A percentile compares a stretch with the other conserved stretches of the same genome.
phyloP scores from a whole-genome alignment of 2,797 vertebrate species.

The Urosaurus nigricauda region DNA sequence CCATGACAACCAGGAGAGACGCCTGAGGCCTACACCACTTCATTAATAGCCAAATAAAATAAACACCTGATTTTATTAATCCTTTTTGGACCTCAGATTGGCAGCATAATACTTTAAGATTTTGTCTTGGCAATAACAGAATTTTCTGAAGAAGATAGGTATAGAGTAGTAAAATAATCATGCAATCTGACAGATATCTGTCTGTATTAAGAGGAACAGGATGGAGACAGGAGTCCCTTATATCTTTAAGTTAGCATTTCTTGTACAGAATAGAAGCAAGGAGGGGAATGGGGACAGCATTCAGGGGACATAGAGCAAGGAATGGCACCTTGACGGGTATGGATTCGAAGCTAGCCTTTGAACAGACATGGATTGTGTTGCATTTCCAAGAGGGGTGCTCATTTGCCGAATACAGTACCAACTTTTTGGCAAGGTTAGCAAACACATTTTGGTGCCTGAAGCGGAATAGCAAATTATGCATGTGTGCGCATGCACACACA shows the following conservation, averaged over 20 bases:
- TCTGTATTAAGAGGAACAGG: background rate
- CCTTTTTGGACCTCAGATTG: background rate
- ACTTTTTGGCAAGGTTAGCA: background rate
- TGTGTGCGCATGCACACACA: no score
- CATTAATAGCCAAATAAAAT: slow-evolving; percentile 33
- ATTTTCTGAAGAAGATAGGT: background rate
- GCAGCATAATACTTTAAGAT: background rate
- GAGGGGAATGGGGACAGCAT: background rate
- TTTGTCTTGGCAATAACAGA: background rate
- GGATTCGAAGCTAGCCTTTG: background rate
- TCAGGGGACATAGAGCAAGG: background rate
- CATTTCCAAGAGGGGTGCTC: no score
- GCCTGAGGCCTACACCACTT: slow-evolving; percentile 50
- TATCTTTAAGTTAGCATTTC: background rate
- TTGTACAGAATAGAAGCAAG: background rate
- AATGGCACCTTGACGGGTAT: no score
- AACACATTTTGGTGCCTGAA: background rate
- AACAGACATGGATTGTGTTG: background rate
- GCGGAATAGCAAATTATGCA: background rate
- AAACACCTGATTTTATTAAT: slow-evolving; percentile 29
- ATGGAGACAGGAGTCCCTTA: background rate
- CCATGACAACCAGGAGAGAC: slow-evolving; percentile 63
- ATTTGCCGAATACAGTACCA: background rate
- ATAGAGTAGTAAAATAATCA: background rate
- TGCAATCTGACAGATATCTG: background rate